Base-by-base conservation (phyloP, 2,888 invertebrate species). In the Teinopalpus imperialis region DNA sequence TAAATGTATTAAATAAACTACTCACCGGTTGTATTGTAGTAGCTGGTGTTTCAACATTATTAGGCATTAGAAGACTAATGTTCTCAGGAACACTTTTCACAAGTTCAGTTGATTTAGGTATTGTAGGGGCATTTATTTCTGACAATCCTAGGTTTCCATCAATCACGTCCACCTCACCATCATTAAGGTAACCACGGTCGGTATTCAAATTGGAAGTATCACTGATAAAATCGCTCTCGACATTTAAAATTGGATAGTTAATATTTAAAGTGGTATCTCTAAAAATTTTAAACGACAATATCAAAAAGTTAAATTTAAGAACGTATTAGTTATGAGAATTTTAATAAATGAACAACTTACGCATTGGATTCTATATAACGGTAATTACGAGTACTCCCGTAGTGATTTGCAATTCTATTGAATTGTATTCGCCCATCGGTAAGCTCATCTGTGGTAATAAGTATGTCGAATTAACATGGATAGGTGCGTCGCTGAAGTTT, bases 21-120 rank as follows among this genome's bases (percentile, higher is more conserved):
- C 1, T 10, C 20, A 4, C 18, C 7, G 10, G 10, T 18, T 20
- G 10, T 4, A 13, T 5, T n/a, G 23, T 23, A n/a, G 8, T 23
- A n/a, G n/a, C 2, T 4, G 16, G 16, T 16, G 4, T 16, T 16
- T 3, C 4, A 16, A 16, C 16, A 16, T n/a, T n/a, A n/a, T n/a
- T n/a, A 4, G 16, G 4, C 4, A 16, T 16, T 4, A 3, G 13
- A 2, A 3, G 3, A 9, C n/a, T 35, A 10, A 2, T 9, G 7
- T n/a, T 10, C 3, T 31, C 16, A 7, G 23, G 1, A 3, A 23
- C 16, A 24, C 30, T 23, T 23, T 14, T 41, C 0, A 43, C 34
- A 14, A 43, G 43, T 9, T 43, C 27, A 18, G 3, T 16, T 9
- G 43, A 43, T 29, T 21, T 27, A 1, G 21, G 27, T 43, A 43